Evolutionary conservation across 2,797 vertebrate species (phyloP), one percentile per base, ranked within the genome.

Genomic region (Oreochromis grahami): DNA sequence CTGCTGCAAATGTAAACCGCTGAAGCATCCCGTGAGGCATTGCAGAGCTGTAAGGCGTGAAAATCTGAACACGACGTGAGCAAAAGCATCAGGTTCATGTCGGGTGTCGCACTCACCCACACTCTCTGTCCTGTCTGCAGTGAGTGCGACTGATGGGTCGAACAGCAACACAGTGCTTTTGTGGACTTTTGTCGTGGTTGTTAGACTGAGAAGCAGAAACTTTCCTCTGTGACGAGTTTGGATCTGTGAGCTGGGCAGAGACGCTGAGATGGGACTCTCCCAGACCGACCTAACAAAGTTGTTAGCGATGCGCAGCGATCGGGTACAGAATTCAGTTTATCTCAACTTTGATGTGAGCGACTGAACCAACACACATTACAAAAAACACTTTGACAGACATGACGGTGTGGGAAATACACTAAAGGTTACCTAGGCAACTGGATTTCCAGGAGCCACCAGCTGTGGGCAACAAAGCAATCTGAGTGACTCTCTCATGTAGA

Each of bases 291-390:
- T 15, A 5, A 17, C 29, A 4, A 32, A 17, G 15, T 6, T 10
- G 8, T 17, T 58, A 19, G 55, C 15, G 5, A 14, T 6, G 3
- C 3, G 3, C 55, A 32, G 55, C 8, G 2, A 60, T 60, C 15
- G 1, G 3, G 15, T 34, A 19, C 3, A 0, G 17, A 60, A 10
- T 36, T 36, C 29, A 60, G 10, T 36, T 60, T 34, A 34, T 60
- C 9, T 60, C 56, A 36, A 11, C 32, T 36, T 36, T 0, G 17
- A 60, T 3, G 6, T 34, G 9, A 60, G 17, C 5, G 3, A 60
- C 13, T 34, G 17, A 60, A 60, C 29, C 56, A 1, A 14, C 53
- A 14, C 12, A 8, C 50, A 0, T 4, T 55, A 26, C 11, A 26
- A 24, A 55, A 14, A 13, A 26, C 2, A 6, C 56, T 34, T 60